phyloP scores from a whole-genome alignment of 2,888 invertebrate species.

The Zaprionus obscuricornis region DNA sequence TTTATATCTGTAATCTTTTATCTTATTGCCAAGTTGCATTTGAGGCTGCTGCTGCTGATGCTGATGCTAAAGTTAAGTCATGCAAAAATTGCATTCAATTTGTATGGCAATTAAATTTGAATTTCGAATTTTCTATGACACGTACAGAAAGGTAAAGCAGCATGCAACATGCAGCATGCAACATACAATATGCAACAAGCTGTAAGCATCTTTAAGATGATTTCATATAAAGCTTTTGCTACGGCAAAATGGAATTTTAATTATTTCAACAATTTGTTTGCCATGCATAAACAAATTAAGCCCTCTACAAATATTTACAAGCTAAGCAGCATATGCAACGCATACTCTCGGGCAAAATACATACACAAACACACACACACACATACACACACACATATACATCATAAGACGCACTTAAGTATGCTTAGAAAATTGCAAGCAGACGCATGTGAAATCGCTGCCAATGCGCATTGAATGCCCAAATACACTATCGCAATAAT shows the following conservation, averaged over 20 bases:
- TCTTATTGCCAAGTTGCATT: constrained; percentile 35
- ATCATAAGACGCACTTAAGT: constrained; percentile 47
- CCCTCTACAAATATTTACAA: constrained; percentile 54
- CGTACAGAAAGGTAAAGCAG: too few species aligned
- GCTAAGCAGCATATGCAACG: constrained; percentile 36
- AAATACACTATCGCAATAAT: constrained; percentile 8
- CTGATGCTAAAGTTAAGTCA: constrained; percentile 38
- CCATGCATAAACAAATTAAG: constrained; percentile 58
- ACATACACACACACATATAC: neutral
- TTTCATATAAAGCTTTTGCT: constrained; percentile 9
- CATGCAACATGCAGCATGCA: too few species aligned
- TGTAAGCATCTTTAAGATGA: constrained; percentile 23
- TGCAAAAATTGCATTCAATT: constrained; percentile 58
- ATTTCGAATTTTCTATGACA: neutral
- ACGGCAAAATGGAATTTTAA: constrained; percentile 49
- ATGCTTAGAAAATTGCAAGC: constrained; percentile 31
- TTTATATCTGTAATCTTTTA: constrained; percentile 48
- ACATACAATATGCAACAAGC: neutral
- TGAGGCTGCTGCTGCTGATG: constrained; percentile 25
- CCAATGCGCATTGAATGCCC: neutral
- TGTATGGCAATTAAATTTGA: constrained; percentile 54
- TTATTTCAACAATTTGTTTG: constrained; percentile 56
- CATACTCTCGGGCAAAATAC: constrained; percentile 20
- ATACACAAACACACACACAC: neutral
- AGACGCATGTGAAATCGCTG: neutral